These are phyloP conservation scores for Paradoxurus hermaphroditus DNA, from an alignment of 2,113 vertebrate genomes.

Conservation along the genomic window DNA sequence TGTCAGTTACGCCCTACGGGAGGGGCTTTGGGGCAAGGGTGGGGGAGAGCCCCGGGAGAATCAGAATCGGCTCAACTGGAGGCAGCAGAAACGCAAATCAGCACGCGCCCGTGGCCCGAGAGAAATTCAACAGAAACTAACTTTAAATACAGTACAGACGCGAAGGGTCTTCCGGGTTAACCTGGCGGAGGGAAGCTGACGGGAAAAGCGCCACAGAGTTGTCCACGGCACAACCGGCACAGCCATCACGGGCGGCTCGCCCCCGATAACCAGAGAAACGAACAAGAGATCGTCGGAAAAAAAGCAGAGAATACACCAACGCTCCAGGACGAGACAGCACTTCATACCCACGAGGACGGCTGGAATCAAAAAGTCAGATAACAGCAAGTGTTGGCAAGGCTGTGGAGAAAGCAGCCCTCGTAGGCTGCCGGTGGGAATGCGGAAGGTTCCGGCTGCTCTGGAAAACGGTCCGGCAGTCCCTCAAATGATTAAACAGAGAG, in stretches of 20 bases:
- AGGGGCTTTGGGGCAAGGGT: not conserved
- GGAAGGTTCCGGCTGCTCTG: not conserved
- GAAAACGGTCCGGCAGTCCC: not conserved
- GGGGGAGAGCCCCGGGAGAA: not conserved
- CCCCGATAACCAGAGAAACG: not conserved
- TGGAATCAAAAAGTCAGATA: not conserved
- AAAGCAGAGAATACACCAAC: not conserved
- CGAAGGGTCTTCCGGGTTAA: not conserved
- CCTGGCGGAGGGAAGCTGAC: not conserved
- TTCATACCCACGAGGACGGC: not conserved
- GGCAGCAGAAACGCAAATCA: not conserved
- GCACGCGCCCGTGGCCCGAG: not conserved
- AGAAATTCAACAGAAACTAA: not conserved
- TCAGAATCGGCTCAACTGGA: no score
- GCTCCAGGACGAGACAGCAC: not conserved
- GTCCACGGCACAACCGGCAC: not conserved
- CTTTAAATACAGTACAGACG: not conserved
- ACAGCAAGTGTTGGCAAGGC: not conserved
- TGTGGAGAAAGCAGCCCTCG: not conserved
- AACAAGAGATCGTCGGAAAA: not conserved
- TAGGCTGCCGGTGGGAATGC: no score
- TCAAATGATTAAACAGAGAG: not conserved
- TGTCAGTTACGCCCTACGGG: accelerated
- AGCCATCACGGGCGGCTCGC: accelerated
- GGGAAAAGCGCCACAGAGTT: accelerated